These are phyloP conservation scores for Mystacides longicornis DNA, from an alignment of 2,888 invertebrate genomes.

Conservation along the genomic window DNA sequence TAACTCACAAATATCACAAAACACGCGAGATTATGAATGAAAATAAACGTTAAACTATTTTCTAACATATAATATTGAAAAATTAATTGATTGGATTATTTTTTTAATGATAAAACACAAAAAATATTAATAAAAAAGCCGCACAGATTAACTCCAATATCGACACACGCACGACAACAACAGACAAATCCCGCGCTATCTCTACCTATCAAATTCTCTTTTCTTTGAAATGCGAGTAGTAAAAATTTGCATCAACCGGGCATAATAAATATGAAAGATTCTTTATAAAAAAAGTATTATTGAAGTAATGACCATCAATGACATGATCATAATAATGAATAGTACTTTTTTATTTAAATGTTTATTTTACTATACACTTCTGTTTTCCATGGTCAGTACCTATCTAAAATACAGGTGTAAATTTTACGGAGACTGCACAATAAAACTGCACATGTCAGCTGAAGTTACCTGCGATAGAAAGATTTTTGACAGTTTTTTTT, in stretches of 20 bases:
- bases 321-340: too few species aligned
- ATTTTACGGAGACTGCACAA: too few species aligned
- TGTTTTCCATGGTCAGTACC: neutral
- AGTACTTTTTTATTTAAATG: neutral
- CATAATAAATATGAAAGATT: too few species aligned
- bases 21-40: neutral
- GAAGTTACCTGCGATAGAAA: too few species aligned
- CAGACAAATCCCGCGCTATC: neutral
- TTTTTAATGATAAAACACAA: neutral
- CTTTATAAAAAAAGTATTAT: too few species aligned
- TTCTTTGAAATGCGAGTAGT: too few species aligned
- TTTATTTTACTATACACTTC: neutral
- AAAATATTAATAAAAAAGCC: neutral
- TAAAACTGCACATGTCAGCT: neutral
- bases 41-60: neutral
- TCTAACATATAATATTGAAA: neutral
- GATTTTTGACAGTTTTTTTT: too few species aligned
- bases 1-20: neutral
- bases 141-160: neutral
- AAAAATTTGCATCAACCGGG: too few species aligned
- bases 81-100: neutral
- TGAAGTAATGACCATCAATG: too few species aligned
- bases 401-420: neutral
- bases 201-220: neutral
- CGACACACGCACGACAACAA: neutral